Base-by-base conservation (phyloP, 2,888 invertebrate genomes). In the Odontomyia ornata region DNA sequence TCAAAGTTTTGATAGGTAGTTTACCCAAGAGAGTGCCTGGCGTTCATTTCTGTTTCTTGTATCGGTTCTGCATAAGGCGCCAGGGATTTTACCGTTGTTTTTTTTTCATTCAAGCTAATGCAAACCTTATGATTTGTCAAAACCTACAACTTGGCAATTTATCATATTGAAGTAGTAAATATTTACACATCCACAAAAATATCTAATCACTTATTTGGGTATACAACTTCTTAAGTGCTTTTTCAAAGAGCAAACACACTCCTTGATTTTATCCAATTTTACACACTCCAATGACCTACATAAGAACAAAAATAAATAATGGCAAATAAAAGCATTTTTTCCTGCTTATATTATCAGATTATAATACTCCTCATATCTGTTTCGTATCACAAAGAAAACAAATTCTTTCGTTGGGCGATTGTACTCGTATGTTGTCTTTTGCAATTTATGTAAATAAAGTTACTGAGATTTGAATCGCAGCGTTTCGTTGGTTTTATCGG, bases 361-460 rank as follows among this genome's bases (percentile, higher is more conserved):
- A n/a, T n/a, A n/a, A n/a, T 52, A 52, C 52, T 13, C 15, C 13
- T 18, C 52, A 52, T 52, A 52, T 52, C 52, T 23, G 21, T 25
- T 25, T 13, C 25, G 25, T 60, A 60, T 60, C 57, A 23, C 23
- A 60, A 60, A 4, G 5, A 60, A 60, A 60, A 60, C 25, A 60
- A 60, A 60, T 25, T 60, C 57, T 60, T 60, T 21, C 23, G 5
- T 21, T 5, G 36, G 9, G 13, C 21, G 13, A 5, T 60, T 60
- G 7, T 18, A 5, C 30, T n/a, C n/a, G 64, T 9, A 11, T n/a
- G 30, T 21, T 67, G n/a, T 67, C 13, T 18, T 13, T 36, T 21
- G 43, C 67, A 43, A 67, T 21, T 67, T 67, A 43, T 43, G 36
- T 67, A 67, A 43, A 67, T 64, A 64, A 27, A 64, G 15, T 64